These are phyloP conservation scores for Arnoldichthys spilopterus DNA, from an alignment of 2,797 vertebrate genomes.

Conservation along the genomic window DNA sequence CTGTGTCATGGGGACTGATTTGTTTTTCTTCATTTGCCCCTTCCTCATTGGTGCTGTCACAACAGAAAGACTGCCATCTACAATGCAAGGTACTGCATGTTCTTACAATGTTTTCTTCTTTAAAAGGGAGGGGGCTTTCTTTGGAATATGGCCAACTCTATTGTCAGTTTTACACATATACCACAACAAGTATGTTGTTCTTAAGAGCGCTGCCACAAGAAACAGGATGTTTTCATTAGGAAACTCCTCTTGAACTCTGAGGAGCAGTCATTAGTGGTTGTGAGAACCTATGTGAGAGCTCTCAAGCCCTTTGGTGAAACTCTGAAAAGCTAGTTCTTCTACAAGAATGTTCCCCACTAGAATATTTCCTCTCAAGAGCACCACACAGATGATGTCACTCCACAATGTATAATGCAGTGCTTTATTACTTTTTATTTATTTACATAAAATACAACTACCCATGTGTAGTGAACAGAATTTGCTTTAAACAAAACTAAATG, in stretches of 20 bases:
- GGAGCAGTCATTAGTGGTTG: background rate
- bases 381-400: slow-evolving; percentile 31
- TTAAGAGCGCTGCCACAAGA: background rate
- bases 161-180: background rate
- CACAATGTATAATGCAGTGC: slow-evolving; percentile 32
- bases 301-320: background rate
- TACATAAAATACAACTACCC: slow-evolving; percentile 19
- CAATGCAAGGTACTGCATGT: slow-evolving; percentile 45
- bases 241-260: slow-evolving; percentile 12
- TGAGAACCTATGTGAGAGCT: background rate
- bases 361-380: background rate
- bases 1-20: slow-evolving; percentile 41
- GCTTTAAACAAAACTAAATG: background rate
- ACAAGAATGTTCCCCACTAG: background rate
- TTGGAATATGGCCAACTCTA: background rate
- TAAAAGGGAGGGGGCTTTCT: background rate
- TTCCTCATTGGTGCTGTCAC: slow-evolving; percentile 35
- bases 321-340: background rate
- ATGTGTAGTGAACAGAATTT: background rate
- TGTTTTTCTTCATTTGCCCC: slow-evolving; percentile 31
- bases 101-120: slow-evolving; percentile 4
- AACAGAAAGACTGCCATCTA: slow-evolving; percentile 32
- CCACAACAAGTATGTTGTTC: background rate
- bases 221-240: slow-evolving; percentile 36
- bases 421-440: slow-evolving; percentile 17